These are phyloP conservation scores for Poeciliopsis turneri DNA, from an alignment of 2,797 vertebrate genomes.

Conservation along the genomic window DNA sequence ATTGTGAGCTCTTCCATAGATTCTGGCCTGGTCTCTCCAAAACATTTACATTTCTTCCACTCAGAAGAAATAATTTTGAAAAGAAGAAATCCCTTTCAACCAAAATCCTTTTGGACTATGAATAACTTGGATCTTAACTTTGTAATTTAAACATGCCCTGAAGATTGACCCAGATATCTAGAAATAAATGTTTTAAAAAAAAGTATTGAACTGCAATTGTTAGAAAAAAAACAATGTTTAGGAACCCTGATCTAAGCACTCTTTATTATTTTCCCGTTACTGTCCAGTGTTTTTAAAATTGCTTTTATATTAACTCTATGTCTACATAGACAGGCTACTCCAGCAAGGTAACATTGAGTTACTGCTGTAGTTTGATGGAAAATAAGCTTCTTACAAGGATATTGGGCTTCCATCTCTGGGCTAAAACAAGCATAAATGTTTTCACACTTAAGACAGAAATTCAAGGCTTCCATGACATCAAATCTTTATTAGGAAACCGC, in stretches of 20 bases:
- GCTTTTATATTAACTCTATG: constrained; percentile 36
- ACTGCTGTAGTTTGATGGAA: constrained; percentile 42
- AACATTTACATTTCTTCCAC: not conserved
- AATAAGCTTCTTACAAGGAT: constrained; percentile 47
- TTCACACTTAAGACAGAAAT: constrained; percentile 62
- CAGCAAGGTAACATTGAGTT: constrained; percentile 18
- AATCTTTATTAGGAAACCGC: constrained; percentile 41
- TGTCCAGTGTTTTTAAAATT: constrained; percentile 38
- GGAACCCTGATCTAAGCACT: not conserved
- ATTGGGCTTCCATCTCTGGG: constrained; percentile 37
- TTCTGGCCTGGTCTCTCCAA: not conserved
- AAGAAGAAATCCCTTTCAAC: not conserved
- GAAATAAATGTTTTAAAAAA: not conserved
- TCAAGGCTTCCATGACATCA: constrained; percentile 52
- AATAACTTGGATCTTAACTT: not conserved
- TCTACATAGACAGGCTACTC: constrained; percentile 59
- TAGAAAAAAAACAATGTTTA: not conserved
- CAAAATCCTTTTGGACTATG: not conserved
- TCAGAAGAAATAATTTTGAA: not conserved
- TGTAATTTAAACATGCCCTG: not conserved
- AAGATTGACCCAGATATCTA: not conserved
- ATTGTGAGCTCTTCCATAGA: not conserved
- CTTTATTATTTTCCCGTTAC: constrained; percentile 31
- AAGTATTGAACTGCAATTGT: not conserved
- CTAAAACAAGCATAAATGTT: constrained; percentile 49